These are phyloP conservation scores for Porites cylindrica DNA, from an alignment of 92 coral and sea anemone species.

Conservation along the genomic window DNA sequence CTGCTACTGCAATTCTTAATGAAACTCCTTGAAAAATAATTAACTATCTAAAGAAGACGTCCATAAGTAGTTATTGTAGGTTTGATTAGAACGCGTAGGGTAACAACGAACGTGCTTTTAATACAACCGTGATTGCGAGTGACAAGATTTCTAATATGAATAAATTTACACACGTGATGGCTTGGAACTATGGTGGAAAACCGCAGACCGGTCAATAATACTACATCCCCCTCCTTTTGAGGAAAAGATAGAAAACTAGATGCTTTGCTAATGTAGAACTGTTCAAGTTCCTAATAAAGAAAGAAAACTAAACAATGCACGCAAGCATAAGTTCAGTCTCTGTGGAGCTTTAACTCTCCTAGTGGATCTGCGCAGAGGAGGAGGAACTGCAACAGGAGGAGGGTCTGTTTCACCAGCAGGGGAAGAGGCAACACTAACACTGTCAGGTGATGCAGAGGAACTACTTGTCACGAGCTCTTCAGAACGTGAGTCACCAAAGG, in stretches of 20 bases:
- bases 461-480: not conserved
- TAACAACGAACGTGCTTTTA: too few species aligned
- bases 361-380: slow-evolving; percentile 37
- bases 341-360: slow-evolving; percentile 42
- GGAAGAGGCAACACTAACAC: not conserved
- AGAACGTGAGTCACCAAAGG: not conserved
- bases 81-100: too few species aligned
- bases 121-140: too few species aligned
- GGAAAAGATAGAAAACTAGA: not conserved
- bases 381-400: not conserved
- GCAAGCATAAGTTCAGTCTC: slow-evolving; percentile 44
- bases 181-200: too few species aligned
- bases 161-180: too few species aligned
- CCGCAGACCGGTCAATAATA: too few species aligned
- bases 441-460: not conserved
- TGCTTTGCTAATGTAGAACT: not conserved
- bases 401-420: not conserved
- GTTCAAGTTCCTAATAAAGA: not conserved
- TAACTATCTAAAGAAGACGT: too few species aligned
- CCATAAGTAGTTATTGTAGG: too few species aligned
- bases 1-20: too few species aligned
- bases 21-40: too few species aligned
- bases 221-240: not conserved
- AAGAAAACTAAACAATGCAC: not conserved
- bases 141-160: too few species aligned